These are phyloP conservation scores for Orchesellides sinensis DNA, from an alignment of 2,888 invertebrate species.

Conservation along the genomic window DNA sequence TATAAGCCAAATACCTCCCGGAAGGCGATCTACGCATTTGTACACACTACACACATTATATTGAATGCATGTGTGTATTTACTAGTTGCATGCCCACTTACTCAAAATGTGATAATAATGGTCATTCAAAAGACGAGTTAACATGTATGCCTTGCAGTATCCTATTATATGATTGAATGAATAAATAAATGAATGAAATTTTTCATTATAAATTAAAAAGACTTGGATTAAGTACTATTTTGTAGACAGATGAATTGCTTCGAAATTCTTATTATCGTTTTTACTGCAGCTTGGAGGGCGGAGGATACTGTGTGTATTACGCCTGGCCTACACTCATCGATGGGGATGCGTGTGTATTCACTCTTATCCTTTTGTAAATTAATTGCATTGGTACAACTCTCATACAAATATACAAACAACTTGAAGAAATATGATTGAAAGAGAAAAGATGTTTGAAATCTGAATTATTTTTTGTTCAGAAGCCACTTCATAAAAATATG, in stretches of 20 bases:
- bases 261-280: not conserved
- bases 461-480: no score
- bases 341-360: slow-evolving; percentile 19
- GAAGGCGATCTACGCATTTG: slow-evolving; percentile 36
- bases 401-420: no score
- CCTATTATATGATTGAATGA: not conserved
- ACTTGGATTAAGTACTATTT: slow-evolving; percentile 16
- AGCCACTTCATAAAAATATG: no score
- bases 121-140: slow-evolving; percentile 19
- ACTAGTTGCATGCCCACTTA: not conserved
- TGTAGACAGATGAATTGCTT: slow-evolving; percentile 8
- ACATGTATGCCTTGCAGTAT: not conserved
- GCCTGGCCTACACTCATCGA: no score
- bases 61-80: no score
- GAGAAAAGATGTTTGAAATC: no score
- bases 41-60: not conserved
- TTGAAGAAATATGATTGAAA: no score
- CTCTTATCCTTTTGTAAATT: slow-evolving; percentile 11
- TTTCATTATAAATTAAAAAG: slow-evolving; percentile 2
- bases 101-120: slow-evolving; percentile 7
- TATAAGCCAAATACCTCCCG: slow-evolving; percentile 50
- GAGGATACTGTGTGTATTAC: slow-evolving; percentile 12
- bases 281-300: not conserved
- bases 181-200: not conserved
- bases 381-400: slow-evolving; percentile 9